Conservation (phyloP, 2,888 invertebrate species). For the Adela reaumurella region DNA sequence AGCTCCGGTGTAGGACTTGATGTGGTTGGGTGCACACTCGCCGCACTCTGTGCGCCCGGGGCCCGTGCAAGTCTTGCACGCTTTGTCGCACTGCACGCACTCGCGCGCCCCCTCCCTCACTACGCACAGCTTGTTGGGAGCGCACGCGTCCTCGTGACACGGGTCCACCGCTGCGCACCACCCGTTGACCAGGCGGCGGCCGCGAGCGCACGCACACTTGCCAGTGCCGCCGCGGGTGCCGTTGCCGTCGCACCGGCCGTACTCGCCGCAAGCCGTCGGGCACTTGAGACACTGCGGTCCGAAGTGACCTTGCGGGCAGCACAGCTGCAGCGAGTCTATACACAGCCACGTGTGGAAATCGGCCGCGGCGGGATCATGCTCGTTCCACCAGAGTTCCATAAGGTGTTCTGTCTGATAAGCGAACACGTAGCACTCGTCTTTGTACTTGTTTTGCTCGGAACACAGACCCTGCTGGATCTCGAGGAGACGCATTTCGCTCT, state of each 20-base stretch:
- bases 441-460: constrained; percentile 61
- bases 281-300: constrained; percentile 79
- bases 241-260: constrained; percentile 77
- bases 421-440: constrained; percentile 76
- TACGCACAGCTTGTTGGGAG: constrained; percentile 45
- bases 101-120: constrained; percentile 71
- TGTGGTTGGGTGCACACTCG: constrained; percentile 57
- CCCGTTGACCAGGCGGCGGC: no score
- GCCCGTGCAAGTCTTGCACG: constrained; percentile 79
- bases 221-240: constrained; percentile 93
- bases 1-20: constrained; percentile 25
- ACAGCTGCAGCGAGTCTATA: constrained; percentile 69
- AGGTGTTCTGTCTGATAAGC: constrained; percentile 76
- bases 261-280: constrained; percentile 69
- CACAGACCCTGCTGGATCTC: constrained; percentile 91
- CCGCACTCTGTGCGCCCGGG: constrained; percentile 84
- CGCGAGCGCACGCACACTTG: constrained; percentile 81
- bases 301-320: constrained; percentile 81
- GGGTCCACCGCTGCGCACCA: constrained; percentile 66
- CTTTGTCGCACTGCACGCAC: constrained; percentile 77
- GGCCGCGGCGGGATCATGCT: constrained; percentile 44
- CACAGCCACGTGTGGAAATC: constrained; percentile 67
- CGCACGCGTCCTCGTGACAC: constrained; percentile 83
- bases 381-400: constrained; percentile 89
- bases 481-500: constrained; percentile 85